Evolutionary conservation across 2,888 invertebrate genomes (phyloP).

Genomic region (Sinotaia quadrata): DNA sequence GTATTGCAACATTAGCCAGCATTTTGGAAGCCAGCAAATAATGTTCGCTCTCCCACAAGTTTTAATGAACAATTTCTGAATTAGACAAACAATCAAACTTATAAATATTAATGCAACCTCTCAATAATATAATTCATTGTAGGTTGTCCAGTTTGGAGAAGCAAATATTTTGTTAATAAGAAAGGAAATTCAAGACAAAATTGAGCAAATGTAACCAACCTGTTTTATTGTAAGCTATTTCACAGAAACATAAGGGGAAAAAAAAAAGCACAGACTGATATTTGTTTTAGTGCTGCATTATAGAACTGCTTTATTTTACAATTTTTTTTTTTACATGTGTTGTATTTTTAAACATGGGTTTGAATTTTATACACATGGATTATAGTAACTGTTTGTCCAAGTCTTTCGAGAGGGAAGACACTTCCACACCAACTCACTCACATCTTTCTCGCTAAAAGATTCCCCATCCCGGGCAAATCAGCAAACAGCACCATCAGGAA

Average conservation of each 20-base stretch:
- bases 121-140: no score
- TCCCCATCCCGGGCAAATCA: slow-evolving; percentile 14
- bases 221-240: slow-evolving; percentile 18
- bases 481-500: slow-evolving; percentile 11
- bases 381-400: slow-evolving; percentile 8
- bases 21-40: no score
- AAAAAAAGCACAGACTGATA: background rate
- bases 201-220: slow-evolving; percentile 19
- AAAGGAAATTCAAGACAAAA: background rate
- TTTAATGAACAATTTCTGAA: no score
- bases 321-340: background rate
- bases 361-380: slow-evolving; percentile 11
- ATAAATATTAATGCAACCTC: no score
- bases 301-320: background rate
- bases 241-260: background rate
- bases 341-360: background rate
- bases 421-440: slow-evolving; percentile 22
- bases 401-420: slow-evolving; percentile 24
- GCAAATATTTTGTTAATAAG: no score
- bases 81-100: no score
- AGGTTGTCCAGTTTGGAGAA: no score
- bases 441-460: background rate
- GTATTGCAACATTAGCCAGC: no score
- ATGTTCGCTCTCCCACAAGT: no score
- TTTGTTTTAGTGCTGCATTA: background rate